A percentile compares a stretch with the other conserved stretches of the same genome.
Evolutionary conservation across 2,888 invertebrate species (phyloP).

Genomic region (Caenorhabditis plicata): DNA sequence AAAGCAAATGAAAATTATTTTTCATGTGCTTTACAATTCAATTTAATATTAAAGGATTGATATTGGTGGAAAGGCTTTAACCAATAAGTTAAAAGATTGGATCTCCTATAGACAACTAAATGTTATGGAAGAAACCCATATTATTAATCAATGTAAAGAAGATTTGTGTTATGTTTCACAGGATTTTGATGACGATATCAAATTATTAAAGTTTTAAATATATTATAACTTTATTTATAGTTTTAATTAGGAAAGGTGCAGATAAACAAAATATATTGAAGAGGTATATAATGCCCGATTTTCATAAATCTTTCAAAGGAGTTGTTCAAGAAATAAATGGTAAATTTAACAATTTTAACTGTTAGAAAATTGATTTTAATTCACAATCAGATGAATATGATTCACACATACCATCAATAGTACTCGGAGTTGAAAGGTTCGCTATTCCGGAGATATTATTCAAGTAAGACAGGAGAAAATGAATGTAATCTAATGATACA

Average conservation of each 20-base stretch:
- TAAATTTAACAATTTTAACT: neutral
- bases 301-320: conserved; percentile 70
- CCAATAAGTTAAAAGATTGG: conserved; percentile 95
- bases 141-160: conserved; percentile 85
- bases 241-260: conserved; percentile 9
- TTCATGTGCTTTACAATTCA: neutral
- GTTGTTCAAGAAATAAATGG: conserved; percentile 15
- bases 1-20: too few relatives aligned
- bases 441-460: conserved; percentile 90
- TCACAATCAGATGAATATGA: conserved; percentile 70
- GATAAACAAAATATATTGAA: conserved; percentile 65
- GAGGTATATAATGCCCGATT: conserved; percentile 94
- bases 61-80: conserved; percentile 92
- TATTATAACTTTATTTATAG: too few relatives aligned
- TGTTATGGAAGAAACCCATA: conserved; percentile 73
- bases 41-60: conserved; percentile 74
- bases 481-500: too few relatives aligned
- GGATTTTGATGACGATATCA: conserved; percentile 81
- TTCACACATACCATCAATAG: conserved; percentile 69
- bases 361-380: neutral
- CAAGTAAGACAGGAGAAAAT: conserved; percentile 30
- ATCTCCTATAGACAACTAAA: conserved; percentile 85
- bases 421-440: conserved; percentile 90
- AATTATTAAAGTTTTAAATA: conserved; percentile 62
- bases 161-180: conserved; percentile 90